Evolutionary conservation across 2,888 invertebrate genomes (phyloP).

Genomic region (Cartodere bifasciata): DNA sequence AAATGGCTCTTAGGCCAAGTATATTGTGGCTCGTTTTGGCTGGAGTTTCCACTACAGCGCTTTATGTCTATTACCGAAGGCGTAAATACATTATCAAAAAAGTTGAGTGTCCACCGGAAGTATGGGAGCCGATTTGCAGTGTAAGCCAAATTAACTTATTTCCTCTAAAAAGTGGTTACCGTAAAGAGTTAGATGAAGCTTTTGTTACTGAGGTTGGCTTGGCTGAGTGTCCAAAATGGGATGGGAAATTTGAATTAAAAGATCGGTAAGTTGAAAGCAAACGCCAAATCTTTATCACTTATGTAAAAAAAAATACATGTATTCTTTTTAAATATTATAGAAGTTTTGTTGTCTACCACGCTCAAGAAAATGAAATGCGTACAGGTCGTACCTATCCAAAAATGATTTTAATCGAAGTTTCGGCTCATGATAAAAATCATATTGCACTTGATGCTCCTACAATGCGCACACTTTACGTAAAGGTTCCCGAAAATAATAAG

Average conservation of each 20-base stretch:
- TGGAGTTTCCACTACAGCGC: too few species aligned
- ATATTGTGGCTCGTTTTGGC: too few species aligned
- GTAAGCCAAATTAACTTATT: constrained; percentile 28
- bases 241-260: constrained; percentile 22
- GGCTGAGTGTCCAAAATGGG: constrained; percentile 18
- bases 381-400: constrained; percentile 36
- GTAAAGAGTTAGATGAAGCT: constrained; percentile 26
- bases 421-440: constrained; percentile 31
- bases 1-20: too few species aligned
- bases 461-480: constrained; percentile 34
- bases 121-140: constrained; percentile 29
- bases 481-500: constrained; percentile 27
- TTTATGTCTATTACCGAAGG: too few species aligned
- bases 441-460: constrained; percentile 36
- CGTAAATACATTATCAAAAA: too few species aligned
- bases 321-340: constrained; percentile 23
- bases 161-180: constrained; percentile 32
- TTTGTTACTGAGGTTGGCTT: constrained; percentile 28
- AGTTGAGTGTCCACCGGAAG: too few species aligned
- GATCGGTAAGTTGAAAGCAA: constrained; percentile 23
- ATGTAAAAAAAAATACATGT: constrained; percentile 1
- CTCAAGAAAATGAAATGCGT: constrained; percentile 31
- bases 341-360: constrained; percentile 34
- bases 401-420: constrained; percentile 34
- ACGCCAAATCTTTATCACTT: neutral